These are phyloP conservation scores for Holcopasites calliopsidis DNA, from an alignment of 1,140 invertebrate species.

Conservation along the genomic window DNA sequence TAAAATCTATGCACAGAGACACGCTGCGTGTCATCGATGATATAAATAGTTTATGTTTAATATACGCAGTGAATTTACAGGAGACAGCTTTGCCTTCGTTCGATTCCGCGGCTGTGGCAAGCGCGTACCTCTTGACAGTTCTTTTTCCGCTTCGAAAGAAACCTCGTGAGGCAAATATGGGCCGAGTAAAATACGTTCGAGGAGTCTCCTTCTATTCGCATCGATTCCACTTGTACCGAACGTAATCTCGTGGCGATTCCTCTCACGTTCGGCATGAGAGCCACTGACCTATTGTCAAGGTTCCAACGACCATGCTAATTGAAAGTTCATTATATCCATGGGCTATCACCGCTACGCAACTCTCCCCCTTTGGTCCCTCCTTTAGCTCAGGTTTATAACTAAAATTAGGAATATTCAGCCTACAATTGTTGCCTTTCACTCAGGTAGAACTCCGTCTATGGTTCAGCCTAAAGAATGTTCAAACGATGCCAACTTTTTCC, in stretches of 20 bases:
- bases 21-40: neutral
- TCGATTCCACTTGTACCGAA: neutral
- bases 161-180: neutral
- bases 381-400: no score
- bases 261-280: slow-evolving; percentile 28
- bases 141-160: neutral
- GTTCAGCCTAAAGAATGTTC: neutral
- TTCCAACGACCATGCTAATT: slow-evolving; percentile 40
- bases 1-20: neutral
- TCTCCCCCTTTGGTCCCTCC: neutral
- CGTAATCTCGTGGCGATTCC: neutral
- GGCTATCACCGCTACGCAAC: slow-evolving; percentile 27
- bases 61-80: neutral
- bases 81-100: neutral
- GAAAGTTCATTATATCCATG: slow-evolving; percentile 46
- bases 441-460: neutral
- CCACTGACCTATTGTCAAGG: slow-evolving; percentile 57
- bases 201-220: slow-evolving; percentile 2
- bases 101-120: neutral
- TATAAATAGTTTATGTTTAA: neutral
- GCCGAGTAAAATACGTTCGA: slow-evolving; percentile 11
- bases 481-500: neutral
- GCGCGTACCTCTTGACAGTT: neutral
- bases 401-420: neutral
- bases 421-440: neutral